Evolutionary conservation across 2,888 invertebrate genomes (phyloP), one percentile per base, ranked within the genome.

Genomic region (Spicauda simplicius): DNA sequence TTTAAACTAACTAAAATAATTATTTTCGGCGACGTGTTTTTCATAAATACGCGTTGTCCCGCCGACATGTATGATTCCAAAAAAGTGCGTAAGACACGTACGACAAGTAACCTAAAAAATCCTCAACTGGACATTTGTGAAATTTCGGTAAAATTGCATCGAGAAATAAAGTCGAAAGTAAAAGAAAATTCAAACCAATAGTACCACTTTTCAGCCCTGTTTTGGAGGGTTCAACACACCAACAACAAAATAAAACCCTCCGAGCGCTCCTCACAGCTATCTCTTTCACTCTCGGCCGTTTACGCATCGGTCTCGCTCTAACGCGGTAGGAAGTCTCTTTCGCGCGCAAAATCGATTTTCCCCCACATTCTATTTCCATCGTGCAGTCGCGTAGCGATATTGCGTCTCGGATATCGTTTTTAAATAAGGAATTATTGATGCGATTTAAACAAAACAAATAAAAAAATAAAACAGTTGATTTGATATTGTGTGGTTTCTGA

Each of bases 331-430:
- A 60, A 50, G 55, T 75, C 77, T 75, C 76, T 72, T 77, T 76
- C 75, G 70, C 75, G 74, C 76, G 75, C 70, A 76, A 78, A 81
- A 83, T 84, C 83, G 84, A 83, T 84, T 80, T 77, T 69, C 68
- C 52, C 20, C 68, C 77, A 76, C 76, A 80, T 76, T 80, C 76
- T 73, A 75, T 71, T 37, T 12, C 33, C 10, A 33, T 8, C 37
- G 37, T 59, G 60, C 66, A 69, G 64, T 68, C 61, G 69, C 66
- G 63, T 65, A 64, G 60, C 55, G 63, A 62, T 68, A 65, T 25
- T 37, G 14, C 48, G 66, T 50, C 16, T 61, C 60, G 66, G 25
- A 30, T 55, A 10, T 45, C 16, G 19, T 56, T 25, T 57, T 20
- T 25, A 18, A 61, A 60, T 48, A 55, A 8, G 18, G 3, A 45